Evolutionary conservation across 2,113 vertebrate species (phyloP).

Genomic region (human): GRCh38 chr21:43454501-43455000

Average conservation of each 20-base stretch:
- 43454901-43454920: neutral
- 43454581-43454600: fast-evolving
- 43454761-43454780: neutral
- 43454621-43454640: neutral
- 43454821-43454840: neutral
- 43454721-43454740: neutral
- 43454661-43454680: neutral
- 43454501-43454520: neutral
- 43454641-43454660: fast-evolving
- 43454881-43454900: no score
- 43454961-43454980: fast-evolving
- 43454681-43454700: no score
- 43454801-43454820: fast-evolving
- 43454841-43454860: no score
- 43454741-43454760: no score
- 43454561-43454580: fast-evolving
- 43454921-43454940: fast-evolving
- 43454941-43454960: fast-evolving
- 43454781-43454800: fast-evolving
- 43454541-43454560: fast-evolving
- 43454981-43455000: fast-evolving
- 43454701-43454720: no score
- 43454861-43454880: neutral
- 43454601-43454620: neutral
- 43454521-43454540: neutral